A percentile compares a stretch with the other conserved stretches of the same genome.
These are phyloP conservation scores for Heteropelma amictum DNA, from an alignment of 2,888 invertebrate genomes.

Conservation along the genomic window DNA sequence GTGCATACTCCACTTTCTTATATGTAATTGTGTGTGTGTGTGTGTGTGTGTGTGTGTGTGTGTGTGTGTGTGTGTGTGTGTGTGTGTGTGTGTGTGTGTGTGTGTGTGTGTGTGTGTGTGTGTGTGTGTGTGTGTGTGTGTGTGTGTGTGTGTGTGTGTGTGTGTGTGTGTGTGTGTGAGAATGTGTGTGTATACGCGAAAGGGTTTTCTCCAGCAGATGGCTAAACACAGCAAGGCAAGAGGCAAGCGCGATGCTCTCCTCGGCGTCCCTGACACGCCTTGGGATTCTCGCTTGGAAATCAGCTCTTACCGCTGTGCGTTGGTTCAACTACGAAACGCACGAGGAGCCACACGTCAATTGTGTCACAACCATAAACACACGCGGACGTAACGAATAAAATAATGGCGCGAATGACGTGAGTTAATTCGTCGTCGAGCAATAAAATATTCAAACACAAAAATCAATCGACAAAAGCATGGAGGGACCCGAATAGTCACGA, in stretches of 20 bases:
- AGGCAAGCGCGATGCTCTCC: slow-evolving; percentile 6
- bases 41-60: no score
- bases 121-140: background rate
- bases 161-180: background rate
- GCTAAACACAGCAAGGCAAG: slow-evolving; percentile 25
- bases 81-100: no score
- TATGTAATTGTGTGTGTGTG: no score
- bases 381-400: slow-evolving; percentile 6
- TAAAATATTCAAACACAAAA: background rate
- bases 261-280: slow-evolving; percentile 49
- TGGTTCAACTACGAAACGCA: no score
- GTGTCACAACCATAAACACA: background rate
- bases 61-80: no score
- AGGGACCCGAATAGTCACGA: no score
- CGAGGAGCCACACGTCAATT: background rate
- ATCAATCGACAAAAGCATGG: background rate
- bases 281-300: slow-evolving; percentile 39
- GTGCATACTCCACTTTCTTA: slow-evolving; percentile 11
- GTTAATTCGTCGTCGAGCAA: background rate
- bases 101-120: no score
- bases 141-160: background rate
- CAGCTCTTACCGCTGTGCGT: no score
- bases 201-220: slow-evolving; percentile 50
- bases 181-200: slow-evolving; percentile 3
- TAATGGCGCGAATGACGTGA: no score